Conservation (phyloP, 2,113 vertebrate species). For the Anarrhichthys ocellatus region DNA sequence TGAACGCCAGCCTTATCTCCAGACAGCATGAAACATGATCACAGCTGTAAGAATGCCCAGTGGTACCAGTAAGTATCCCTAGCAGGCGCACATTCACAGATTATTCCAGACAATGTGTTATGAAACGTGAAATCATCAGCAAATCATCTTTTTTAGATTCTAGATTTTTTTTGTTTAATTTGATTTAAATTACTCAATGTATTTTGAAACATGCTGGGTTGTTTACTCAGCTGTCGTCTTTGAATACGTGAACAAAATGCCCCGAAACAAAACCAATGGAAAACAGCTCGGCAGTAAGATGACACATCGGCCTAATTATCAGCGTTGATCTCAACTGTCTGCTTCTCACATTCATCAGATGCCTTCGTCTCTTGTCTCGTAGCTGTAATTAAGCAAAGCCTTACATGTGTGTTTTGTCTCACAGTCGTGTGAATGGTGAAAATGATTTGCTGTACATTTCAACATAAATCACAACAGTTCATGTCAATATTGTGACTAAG, state of each 20-base stretch:
- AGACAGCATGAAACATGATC: too few species aligned
- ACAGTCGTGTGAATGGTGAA: background rate
- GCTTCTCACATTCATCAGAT: slow-evolving; percentile 9
- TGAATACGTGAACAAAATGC: slow-evolving; percentile 7
- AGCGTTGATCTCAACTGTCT: slow-evolving; percentile 19
- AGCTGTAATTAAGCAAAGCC: background rate
- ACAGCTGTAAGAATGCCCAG: background rate
- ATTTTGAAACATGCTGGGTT: background rate
- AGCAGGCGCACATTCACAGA: background rate
- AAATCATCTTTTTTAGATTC: background rate
- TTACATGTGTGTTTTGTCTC: slow-evolving; percentile 22
- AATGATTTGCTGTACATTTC: background rate
- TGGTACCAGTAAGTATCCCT: background rate
- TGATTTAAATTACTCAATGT: background rate
- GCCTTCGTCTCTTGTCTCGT: background rate
- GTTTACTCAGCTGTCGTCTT: background rate
- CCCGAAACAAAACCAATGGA: slow-evolving; percentile 40
- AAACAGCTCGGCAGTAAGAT: slow-evolving; percentile 13
- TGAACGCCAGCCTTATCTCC: too few species aligned
- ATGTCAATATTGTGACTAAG: background rate
- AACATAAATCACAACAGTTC: background rate
- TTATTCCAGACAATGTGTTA: background rate
- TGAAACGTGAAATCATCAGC: background rate
- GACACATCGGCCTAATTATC: slow-evolving; percentile 39
- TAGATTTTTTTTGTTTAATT: background rate